Evolutionary conservation across 2,797 vertebrate genomes (phyloP).

Genomic region (Peromyscus nudipes): DNA sequence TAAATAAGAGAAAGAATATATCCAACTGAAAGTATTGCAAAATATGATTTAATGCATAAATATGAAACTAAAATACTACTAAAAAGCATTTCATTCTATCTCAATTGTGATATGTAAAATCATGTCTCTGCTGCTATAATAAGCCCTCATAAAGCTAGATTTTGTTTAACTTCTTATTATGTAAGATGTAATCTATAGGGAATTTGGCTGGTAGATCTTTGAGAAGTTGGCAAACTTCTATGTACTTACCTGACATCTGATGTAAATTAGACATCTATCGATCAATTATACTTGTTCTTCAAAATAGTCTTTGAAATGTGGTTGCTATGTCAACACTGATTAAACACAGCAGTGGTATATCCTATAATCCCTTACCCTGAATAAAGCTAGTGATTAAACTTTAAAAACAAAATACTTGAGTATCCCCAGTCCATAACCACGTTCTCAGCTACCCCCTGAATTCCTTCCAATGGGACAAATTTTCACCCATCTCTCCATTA

Average conservation of each 20-base stretch:
- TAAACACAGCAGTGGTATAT: neutral
- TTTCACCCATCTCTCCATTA: conserved; percentile 73
- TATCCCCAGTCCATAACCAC: neutral
- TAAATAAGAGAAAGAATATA: conserved; percentile 11
- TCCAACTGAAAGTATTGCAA: neutral
- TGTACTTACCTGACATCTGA: neutral
- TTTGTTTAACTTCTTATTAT: conserved; percentile 43
- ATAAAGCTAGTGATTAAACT: conserved; percentile 46
- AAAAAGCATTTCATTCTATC: conserved; percentile 26
- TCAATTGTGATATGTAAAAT: conserved; percentile 28
- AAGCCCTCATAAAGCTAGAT: conserved; percentile 15
- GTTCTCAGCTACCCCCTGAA: neutral
- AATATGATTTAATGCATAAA: conserved; percentile 14
- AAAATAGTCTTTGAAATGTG: conserved; percentile 65
- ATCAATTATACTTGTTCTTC: conserved; percentile 43
- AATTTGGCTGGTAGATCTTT: neutral
- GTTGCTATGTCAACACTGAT: neutral
- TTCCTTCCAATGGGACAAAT: conserved; percentile 72
- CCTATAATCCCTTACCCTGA: neutral
- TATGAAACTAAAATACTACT: conserved; percentile 9
- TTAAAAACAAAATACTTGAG: conserved; percentile 37
- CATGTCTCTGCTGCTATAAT: conserved; percentile 27
- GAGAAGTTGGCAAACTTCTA: conserved; percentile 18
- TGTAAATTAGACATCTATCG: conserved; percentile 29
- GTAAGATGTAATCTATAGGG: neutral